Evolutionary conservation across 1,140 invertebrate genomes (phyloP), one percentile per base, ranked within the genome.

Genomic region (Trichonephila clavata): DNA sequence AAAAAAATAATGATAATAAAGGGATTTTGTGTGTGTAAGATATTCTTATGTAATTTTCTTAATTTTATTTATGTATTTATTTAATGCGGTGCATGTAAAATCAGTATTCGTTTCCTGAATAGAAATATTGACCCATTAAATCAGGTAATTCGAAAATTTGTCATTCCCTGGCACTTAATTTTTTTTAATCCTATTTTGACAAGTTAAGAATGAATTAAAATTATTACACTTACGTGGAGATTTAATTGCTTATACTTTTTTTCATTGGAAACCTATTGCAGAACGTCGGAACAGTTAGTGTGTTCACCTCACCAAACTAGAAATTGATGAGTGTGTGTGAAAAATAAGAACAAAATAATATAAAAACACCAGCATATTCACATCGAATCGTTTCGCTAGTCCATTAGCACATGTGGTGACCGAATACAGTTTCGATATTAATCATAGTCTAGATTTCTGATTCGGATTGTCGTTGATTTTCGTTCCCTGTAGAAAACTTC

Each of bases 361-460:
- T n/a, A 50, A 50, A 50, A 39, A 4, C 32, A 50, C 50, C 50
- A 20, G 14, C 71, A 77, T 27, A 20, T 77, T 77, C 71, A 77
- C 4, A 39, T 39, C 27, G 24, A 18, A 77, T 32, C 71, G 7
- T 39, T 39, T 32, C 71, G 27, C 16, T 77, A 18, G 27, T 77
- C n/a, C 71, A 77, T 77, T 77, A 77, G 71, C 14, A 16, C 27
- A 6, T 16, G 3, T 3, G n/a, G n/a, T 59, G 60, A 39, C 24
- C 86, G 21, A 87, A 63, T 87, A 60, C 83, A 61, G 60, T 89
- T 89, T 71, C 10, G 81, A 21, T 81, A 80, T 81, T 90, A 80
- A 71, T 92, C 91, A 86, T 71, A 27, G 43, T 92, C 61, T n/a
- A 86, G 50, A 92, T 71, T 92, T 86, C 80, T 86, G 65, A 89